phyloP scores from a whole-genome alignment of 2,797 vertebrate genomes.

The Vespertilio murinus region DNA sequence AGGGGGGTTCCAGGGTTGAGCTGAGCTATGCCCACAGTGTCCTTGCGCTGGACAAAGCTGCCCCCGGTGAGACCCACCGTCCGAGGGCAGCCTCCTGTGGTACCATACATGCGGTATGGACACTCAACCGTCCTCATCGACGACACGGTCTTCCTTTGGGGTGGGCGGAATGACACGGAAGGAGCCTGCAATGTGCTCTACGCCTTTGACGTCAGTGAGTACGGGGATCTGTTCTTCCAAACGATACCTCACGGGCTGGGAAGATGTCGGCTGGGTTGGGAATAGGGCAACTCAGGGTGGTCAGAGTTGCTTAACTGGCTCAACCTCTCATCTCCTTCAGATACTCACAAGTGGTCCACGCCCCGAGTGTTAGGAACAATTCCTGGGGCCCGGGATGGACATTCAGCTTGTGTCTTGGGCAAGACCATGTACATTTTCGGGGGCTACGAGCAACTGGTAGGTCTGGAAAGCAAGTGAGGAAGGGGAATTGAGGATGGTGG shows the following conservation, averaged over 20 bases:
- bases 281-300: neutral
- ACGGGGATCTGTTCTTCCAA: slow-evolving; percentile 22
- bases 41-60: slow-evolving; percentile 96
- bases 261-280: neutral
- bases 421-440: slow-evolving; percentile 99
- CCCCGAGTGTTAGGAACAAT: slow-evolving; percentile 94
- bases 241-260: neutral
- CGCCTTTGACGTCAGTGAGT: slow-evolving; percentile 98
- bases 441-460: slow-evolving; percentile 98
- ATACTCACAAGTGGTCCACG: slow-evolving; percentile 95
- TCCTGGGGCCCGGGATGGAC: slow-evolving; percentile 96
- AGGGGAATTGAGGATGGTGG: neutral
- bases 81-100: slow-evolving; percentile 90
- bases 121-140: slow-evolving; percentile 98
- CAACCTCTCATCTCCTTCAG: slow-evolving; percentile 81
- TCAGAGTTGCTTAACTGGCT: slow-evolving; percentile 43
- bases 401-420: slow-evolving; percentile 94
- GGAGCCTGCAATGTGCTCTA: slow-evolving; percentile 98
- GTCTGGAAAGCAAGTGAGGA: slow-evolving; percentile 69
- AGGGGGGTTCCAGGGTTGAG: slow-evolving; percentile 12
- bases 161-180: slow-evolving; percentile 97
- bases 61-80: slow-evolving; percentile 92
- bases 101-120: slow-evolving; percentile 99
- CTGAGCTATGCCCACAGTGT: slow-evolving; percentile 87
- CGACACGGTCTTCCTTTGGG: slow-evolving; percentile 97